Conservation (phyloP, 2,888 invertebrate species). For the Nephrotoma flavescens region DNA sequence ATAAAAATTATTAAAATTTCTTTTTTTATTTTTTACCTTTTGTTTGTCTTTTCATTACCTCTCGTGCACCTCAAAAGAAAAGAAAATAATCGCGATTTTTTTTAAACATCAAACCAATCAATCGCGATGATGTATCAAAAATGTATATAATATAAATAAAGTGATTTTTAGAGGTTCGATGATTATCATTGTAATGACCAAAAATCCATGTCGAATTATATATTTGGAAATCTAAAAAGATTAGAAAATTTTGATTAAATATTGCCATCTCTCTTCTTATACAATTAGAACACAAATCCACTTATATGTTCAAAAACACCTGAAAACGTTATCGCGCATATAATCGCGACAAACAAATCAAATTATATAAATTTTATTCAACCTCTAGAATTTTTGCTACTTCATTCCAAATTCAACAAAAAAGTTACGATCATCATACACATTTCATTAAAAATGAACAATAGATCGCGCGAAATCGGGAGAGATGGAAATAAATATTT, state of each 20-base stretch:
- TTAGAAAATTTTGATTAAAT: background rate
- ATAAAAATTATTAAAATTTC: background rate
- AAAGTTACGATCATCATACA: background rate
- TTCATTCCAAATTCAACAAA: background rate
- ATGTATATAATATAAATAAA: background rate
- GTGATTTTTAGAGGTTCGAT: background rate
- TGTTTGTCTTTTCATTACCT: background rate
- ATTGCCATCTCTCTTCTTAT: background rate
- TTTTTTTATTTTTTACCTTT: background rate
- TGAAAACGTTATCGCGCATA: background rate
- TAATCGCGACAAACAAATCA: background rate
- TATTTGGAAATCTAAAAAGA: background rate
- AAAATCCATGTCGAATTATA: background rate
- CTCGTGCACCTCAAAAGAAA: background rate
- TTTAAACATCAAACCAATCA: constrained; percentile 1
- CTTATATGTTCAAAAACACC: too few relatives aligned
- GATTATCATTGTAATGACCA: background rate
- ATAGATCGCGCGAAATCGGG: background rate
- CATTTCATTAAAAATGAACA: background rate
- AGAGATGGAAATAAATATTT: background rate
- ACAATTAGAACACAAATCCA: background rate
- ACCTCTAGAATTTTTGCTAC: background rate
- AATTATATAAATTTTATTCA: background rate
- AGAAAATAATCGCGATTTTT: background rate
- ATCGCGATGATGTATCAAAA: constrained; percentile 1